A percentile compares a stretch with the other conserved stretches of the same genome.
phyloP scores from a whole-genome alignment of 2,888 invertebrate species.

The Brachyopa scutellaris region DNA sequence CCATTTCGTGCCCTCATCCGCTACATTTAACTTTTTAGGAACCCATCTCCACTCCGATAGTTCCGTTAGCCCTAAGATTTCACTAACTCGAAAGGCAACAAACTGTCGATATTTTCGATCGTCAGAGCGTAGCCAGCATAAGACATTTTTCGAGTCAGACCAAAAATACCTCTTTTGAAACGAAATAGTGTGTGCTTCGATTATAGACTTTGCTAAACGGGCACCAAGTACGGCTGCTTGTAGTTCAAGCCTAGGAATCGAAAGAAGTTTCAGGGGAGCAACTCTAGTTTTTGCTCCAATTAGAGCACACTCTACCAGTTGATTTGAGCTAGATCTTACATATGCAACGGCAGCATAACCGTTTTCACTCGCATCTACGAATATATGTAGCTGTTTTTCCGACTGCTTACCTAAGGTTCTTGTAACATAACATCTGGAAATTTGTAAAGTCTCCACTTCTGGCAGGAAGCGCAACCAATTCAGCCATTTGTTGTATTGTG shows the following conservation, averaged over 20 bases:
- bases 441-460: neutral
- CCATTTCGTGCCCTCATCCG: too few relatives aligned
- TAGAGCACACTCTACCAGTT: neutral
- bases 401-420: neutral
- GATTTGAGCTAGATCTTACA: neutral
- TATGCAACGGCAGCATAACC: too few relatives aligned
- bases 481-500: slow-evolving; percentile 41
- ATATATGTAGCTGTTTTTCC: neutral
- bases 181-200: too few relatives aligned
- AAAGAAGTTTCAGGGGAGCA: neutral
- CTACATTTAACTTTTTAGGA: too few relatives aligned
- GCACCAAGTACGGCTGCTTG: neutral
- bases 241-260: neutral
- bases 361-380: too few relatives aligned
- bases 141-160: too few relatives aligned
- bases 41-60: too few relatives aligned
- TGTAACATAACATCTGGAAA: too few relatives aligned
- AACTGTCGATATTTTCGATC: neutral
- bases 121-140: too few relatives aligned
- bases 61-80: too few relatives aligned
- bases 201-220: neutral
- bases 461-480: slow-evolving; percentile 47
- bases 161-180: too few relatives aligned
- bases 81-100: too few relatives aligned
- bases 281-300: neutral